Evolutionary conservation across 2,113 vertebrate species (phyloP).

Genomic region (Pantherophis guttatus): DNA sequence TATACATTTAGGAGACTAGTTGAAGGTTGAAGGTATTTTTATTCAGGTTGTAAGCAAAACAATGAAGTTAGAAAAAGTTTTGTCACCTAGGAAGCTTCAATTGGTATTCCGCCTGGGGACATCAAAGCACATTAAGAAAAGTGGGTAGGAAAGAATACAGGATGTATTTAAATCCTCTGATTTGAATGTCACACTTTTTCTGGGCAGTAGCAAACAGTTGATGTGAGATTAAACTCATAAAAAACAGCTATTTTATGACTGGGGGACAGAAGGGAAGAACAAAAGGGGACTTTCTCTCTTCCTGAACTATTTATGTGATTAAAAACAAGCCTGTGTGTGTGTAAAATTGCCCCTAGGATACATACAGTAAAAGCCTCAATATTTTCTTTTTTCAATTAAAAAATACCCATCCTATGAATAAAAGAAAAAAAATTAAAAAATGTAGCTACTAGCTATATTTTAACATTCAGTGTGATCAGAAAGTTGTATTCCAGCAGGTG

Average conservation of each 20-base stretch:
- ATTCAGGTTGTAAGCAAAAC: not conserved
- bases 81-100: not conserved
- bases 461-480: not conserved
- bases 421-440: not conserved
- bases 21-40: not conserved
- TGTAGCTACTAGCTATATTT: not conserved
- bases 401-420: not conserved
- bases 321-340: not conserved
- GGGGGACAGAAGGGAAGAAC: not conserved
- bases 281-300: not conserved
- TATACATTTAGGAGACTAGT: not conserved
- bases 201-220: not conserved
- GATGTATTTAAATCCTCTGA: not conserved
- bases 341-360: not conserved
- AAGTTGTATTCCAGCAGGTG: not conserved
- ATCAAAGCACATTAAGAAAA: not conserved
- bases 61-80: not conserved
- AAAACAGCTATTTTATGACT: not conserved
- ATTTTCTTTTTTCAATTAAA: not conserved
- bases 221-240: not conserved
- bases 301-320: not conserved
- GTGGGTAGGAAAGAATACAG: not conserved
- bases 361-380: not conserved
- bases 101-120: not conserved
- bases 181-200: rapidly evolving